phyloP scores from a whole-genome alignment of 1,140 invertebrate species.

The Spodoptera frugiperda region DNA sequence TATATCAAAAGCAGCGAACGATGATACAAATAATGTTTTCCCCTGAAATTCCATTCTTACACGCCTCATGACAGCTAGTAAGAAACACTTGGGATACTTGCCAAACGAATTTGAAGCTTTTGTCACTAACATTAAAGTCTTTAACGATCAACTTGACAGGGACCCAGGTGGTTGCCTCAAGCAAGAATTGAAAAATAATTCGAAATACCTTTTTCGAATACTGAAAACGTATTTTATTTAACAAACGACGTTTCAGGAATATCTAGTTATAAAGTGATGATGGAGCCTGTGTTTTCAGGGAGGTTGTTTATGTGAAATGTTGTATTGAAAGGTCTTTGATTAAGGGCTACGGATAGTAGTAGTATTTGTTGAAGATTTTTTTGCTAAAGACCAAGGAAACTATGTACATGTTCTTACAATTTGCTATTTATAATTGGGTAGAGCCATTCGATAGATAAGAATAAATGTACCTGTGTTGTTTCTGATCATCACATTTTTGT shows the following conservation, averaged over 20 bases:
- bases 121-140: conserved; percentile 33
- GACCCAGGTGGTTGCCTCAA: conserved; percentile 63
- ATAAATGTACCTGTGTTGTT: too few species aligned
- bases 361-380: too few species aligned
- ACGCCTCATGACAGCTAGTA: conserved; percentile 63
- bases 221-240: conserved; percentile 54
- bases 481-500: too few species aligned
- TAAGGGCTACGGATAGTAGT: too few species aligned
- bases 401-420: too few species aligned
- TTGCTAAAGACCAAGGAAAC: too few species aligned
- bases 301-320: too few species aligned
- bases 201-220: conserved; percentile 61
- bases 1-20: conserved; percentile 63
- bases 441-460: too few species aligned
- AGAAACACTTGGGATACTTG: conserved; percentile 53
- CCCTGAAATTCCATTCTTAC: conserved; percentile 66
- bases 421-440: too few species aligned
- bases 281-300: not conserved
- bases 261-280: conserved; percentile 36
- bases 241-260: conserved; percentile 7
- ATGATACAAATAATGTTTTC: conserved; percentile 64
- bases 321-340: not conserved
- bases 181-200: conserved; percentile 73
- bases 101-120: conserved; percentile 47
- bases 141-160: conserved; percentile 33